phyloP scores from a whole-genome alignment of 2,113 vertebrate species.

The Poeciliopsis occidentalis region DNA sequence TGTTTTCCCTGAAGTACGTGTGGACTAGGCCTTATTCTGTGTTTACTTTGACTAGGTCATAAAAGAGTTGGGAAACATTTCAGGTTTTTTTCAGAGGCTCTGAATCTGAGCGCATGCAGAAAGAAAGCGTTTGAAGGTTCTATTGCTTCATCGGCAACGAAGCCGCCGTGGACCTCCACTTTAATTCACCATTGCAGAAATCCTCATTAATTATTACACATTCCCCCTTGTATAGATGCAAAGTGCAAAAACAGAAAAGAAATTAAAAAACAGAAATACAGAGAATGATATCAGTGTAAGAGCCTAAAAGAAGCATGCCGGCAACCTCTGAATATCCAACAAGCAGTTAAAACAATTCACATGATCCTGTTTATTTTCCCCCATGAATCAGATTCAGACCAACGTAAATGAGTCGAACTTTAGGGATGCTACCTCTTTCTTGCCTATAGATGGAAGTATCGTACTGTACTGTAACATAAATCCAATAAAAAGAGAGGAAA shows the following conservation, averaged over 20 bases:
- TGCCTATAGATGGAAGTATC: conserved; percentile 92
- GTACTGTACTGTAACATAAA: conserved; percentile 82
- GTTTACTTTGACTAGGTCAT: conserved; percentile 24
- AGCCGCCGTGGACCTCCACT: conserved; percentile 59
- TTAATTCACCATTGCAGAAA: conserved; percentile 71
- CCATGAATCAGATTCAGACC: conserved; percentile 81
- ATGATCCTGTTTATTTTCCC: conserved; percentile 65
- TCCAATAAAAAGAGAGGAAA: conserved; percentile 70
- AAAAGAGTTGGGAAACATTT: conserved; percentile 29
- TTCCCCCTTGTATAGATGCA: conserved; percentile 92
- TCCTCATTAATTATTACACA: conserved; percentile 90
- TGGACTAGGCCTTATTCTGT: conserved; percentile 5
- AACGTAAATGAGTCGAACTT: conserved; percentile 94
- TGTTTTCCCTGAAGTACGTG: too few relatives aligned
- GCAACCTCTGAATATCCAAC: conserved; percentile 91
- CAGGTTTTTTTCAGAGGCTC: conserved; percentile 41
- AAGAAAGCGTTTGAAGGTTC: conserved; percentile 70
- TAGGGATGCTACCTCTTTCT: conserved; percentile 91
- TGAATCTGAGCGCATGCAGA: conserved; percentile 69
- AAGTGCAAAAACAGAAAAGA: conserved; percentile 93
- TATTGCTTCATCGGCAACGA: conserved; percentile 62
- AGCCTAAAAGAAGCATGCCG: conserved; percentile 93
- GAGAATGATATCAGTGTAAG: conserved; percentile 84
- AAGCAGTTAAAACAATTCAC: conserved; percentile 96
- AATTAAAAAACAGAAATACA: conserved; percentile 62